Evolutionary conservation across 2,888 invertebrate species (phyloP), one percentile per base, ranked within the genome.

Genomic region (Aelia acuminata): DNA sequence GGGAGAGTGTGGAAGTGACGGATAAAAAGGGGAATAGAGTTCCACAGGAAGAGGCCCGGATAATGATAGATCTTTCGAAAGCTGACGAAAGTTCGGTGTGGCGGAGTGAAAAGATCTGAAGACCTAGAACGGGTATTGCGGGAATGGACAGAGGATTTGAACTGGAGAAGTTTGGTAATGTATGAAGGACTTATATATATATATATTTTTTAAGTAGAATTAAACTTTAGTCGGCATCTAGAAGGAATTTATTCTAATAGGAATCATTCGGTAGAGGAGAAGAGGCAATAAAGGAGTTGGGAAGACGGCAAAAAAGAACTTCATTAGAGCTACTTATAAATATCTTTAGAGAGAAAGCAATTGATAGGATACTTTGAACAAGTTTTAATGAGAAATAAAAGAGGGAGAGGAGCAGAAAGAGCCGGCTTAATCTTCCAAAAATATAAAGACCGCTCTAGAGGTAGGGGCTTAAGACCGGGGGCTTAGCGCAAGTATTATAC

Each of bases 311-410:
- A 70, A 70, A 70, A 70, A 70, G 63, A 70, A 70, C 63, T 70
- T 70, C 35, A 70, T 70, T 70, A 70, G 35, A 70, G 63, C 31
- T 70, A 70, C 63, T 70, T 70, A 70, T 70, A 70, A 70, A 70
- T 70, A 70, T 70, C 63, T 70, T 70, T 70, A 70, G 63, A 20
- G 63, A 70, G 35, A 70, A 70, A 35, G 63, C 63, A 70, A 70
- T 70, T 35, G 63, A 70, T 70, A 70, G 63, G 63, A n/a, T 70
- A 70, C 63, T 70, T 70, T 70, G 63, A 70, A 70, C 63, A 70
- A 70, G 63, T 70, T 70, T 70, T 70, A 70, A 70, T 70, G 63
- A 70, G 63, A 70, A 70, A 70, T 70, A 70, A 35, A 70, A 70
- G 35, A 70, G 63, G 31, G 31, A 31, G 26, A 31, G 31, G 22